These are phyloP conservation scores for Conchocele bisecta DNA, from an alignment of 2,888 invertebrate genomes.

Conservation along the genomic window DNA sequence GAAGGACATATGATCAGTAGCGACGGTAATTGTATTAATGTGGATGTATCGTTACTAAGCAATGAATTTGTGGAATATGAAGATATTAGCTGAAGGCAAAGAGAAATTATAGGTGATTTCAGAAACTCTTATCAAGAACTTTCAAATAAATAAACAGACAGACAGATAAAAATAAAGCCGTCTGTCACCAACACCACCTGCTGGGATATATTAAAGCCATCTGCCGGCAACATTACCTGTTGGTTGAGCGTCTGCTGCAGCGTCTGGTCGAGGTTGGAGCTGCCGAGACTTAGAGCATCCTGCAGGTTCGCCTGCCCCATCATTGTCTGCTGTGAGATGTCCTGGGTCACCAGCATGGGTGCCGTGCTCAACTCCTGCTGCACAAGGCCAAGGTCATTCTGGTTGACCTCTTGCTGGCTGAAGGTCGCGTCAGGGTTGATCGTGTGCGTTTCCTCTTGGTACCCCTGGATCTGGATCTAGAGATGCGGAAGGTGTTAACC, in stretches of 20 bases:
- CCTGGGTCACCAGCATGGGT: conserved; percentile 61
- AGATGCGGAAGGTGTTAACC: too few species aligned
- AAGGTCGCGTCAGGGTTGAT: not conserved
- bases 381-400: conserved; percentile 63
- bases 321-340: conserved; percentile 61
- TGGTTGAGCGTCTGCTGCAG: conserved; percentile 77
- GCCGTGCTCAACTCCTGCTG: conserved; percentile 65
- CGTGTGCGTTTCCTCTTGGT: not conserved
- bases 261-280: conserved; percentile 68
- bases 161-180: too few species aligned
- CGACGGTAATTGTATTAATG: too few species aligned
- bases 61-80: too few species aligned
- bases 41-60: too few species aligned
- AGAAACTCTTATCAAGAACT: too few species aligned
- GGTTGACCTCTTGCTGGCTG: conserved; percentile 24
- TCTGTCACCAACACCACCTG: too few species aligned
- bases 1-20: too few species aligned
- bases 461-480: not conserved
- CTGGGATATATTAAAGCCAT: too few species aligned
- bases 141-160: too few species aligned
- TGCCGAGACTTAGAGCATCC: conserved; percentile 59
- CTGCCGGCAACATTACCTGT: conserved; percentile 74
- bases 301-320: conserved; percentile 56
- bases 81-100: too few species aligned
- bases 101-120: too few species aligned